A percentile compares a stretch with the other conserved stretches of the same genome.
phyloP scores from a whole-genome alignment of 2,797 vertebrate genomes.

The Phrynocephalus forsythii region DNA sequence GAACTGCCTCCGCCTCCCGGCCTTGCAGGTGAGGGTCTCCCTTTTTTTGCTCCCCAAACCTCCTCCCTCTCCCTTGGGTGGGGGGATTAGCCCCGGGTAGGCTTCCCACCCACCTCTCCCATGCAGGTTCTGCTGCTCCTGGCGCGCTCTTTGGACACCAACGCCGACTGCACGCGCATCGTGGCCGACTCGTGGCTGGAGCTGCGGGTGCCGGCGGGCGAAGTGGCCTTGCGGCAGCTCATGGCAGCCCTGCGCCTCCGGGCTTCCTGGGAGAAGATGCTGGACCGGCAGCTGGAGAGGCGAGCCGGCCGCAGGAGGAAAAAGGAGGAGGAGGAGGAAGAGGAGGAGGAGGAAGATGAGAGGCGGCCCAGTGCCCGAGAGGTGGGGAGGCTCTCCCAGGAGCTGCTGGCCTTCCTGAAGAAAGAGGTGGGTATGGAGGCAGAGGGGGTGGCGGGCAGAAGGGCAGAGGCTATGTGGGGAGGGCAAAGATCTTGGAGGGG shows the following conservation, averaged over 20 bases:
- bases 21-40: conserved; percentile 84
- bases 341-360: not conserved
- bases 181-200: conserved; percentile 92
- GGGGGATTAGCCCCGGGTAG: not conserved
- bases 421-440: conserved; percentile 77
- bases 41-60: too few relatives aligned
- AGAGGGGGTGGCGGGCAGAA: too few relatives aligned
- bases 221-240: conserved; percentile 59
- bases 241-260: conserved; percentile 66
- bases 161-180: conserved; percentile 85
- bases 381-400: conserved; percentile 75
- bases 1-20: conserved; percentile 87
- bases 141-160: conserved; percentile 87
- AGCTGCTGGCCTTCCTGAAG: conserved; percentile 82
- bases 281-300: conserved; percentile 79
- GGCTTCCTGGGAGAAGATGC: conserved; percentile 81
- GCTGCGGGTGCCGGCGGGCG: conserved; percentile 74
- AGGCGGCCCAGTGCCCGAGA: conserved; percentile 51
- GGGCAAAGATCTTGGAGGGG: not conserved
- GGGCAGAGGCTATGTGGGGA: too few relatives aligned
- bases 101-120: not conserved
- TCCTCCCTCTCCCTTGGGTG: not conserved
- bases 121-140: conserved; percentile 87
- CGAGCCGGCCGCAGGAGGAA: not conserved
- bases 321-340: too few relatives aligned